These are phyloP conservation scores for Hydrocynus forskahlii DNA, from an alignment of 2,797 vertebrate species.

Conservation along the genomic window DNA sequence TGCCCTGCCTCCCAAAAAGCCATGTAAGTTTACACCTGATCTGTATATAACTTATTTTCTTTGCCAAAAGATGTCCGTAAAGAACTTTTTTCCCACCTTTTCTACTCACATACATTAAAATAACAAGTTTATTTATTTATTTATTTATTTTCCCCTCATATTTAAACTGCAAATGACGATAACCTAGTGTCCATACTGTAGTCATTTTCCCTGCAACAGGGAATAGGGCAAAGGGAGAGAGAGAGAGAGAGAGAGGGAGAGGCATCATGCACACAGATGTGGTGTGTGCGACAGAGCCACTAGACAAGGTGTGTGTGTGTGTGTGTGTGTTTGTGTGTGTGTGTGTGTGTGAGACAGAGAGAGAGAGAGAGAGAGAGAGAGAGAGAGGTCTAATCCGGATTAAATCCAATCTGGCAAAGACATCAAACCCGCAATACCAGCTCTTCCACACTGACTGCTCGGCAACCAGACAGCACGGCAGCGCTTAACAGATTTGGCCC, in stretches of 20 bases:
- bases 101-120: too few species aligned
- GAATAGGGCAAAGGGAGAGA: conserved; percentile 62
- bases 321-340: conserved; percentile 22
- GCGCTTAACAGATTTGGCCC: conserved; percentile 92
- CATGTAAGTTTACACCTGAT: conserved; percentile 85
- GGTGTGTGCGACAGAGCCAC: conserved; percentile 33
- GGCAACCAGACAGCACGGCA: conserved; percentile 80
- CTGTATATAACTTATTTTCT: not conserved
- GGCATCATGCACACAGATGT: conserved; percentile 21
- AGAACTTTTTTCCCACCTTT: too few species aligned
- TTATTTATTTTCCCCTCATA: not conserved
- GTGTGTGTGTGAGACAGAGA: conserved; percentile 43
- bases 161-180: not conserved
- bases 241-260: conserved; percentile 29
- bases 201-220: conserved; percentile 18
- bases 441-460: conserved; percentile 86
- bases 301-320: conserved; percentile 38
- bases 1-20: conserved; percentile 97
- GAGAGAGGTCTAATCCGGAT: conserved; percentile 80
- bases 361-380: conserved; percentile 52
- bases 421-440: conserved; percentile 83
- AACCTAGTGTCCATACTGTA: not conserved
- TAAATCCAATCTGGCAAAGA: conserved; percentile 96
- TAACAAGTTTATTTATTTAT: too few species aligned
- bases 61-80: too few species aligned